Percentiles rank a stretch among this genome's conserved stretches.
Evolutionary conservation across 2,888 invertebrate species (phyloP).

Genomic region (Aphidoletes aphidimyza): DNA sequence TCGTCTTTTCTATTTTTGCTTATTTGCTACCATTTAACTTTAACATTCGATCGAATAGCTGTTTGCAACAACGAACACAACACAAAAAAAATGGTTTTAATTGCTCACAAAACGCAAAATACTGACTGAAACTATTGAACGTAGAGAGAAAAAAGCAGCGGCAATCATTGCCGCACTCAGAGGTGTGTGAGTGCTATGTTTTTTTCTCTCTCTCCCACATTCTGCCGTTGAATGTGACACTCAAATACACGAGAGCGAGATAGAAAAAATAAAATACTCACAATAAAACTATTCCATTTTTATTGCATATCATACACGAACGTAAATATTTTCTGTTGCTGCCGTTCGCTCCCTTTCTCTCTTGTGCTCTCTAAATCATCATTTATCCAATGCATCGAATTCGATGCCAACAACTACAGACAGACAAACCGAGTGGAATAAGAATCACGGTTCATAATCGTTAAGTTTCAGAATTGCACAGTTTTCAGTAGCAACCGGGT

Average conservation of each 20-base stretch:
- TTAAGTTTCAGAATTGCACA: not conserved
- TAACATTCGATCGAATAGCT: slow-evolving; percentile 36
- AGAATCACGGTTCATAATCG: not conserved
- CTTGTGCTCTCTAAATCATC: not conserved
- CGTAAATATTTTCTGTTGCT: not conserved
- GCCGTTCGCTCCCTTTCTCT: not conserved
- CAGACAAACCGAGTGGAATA: not conserved
- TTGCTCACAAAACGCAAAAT: not conserved
- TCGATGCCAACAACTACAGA: no score
- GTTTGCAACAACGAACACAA: not conserved
- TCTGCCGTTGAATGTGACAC: not conserved
- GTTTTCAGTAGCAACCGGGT: not conserved
- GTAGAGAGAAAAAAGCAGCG: not conserved
- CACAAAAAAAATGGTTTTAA: no score
- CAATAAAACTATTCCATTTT: slow-evolving; percentile 5
- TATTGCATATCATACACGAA: slow-evolving; percentile 25
- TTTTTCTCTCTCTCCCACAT: not conserved
- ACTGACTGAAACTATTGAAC: not conserved
- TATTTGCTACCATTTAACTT: not conserved
- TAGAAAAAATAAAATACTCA: no score
- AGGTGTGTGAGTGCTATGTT: not conserved
- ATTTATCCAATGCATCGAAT: not conserved
- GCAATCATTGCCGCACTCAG: slow-evolving; percentile 16
- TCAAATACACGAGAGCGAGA: not conserved
- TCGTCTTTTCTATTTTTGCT: not conserved